Evolutionary conservation across 2,797 vertebrate genomes (phyloP), one percentile per base, ranked within the genome.

Genomic region (Sebastes paucispinis): DNA sequence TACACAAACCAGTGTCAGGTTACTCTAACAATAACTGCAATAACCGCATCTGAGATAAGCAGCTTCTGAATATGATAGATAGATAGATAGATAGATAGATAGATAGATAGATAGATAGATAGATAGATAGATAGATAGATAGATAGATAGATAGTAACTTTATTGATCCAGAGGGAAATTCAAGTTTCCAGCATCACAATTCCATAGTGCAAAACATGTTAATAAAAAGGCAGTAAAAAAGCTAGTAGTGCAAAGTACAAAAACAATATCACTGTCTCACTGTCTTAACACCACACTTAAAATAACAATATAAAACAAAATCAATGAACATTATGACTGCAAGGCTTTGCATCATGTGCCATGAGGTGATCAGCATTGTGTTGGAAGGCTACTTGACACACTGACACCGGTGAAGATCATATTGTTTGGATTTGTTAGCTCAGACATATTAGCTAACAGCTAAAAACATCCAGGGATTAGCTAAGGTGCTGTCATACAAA

Each of bases 1-100:
- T 22, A 85, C 47, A 89, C 6, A 83, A 52, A 89, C 7, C 59
- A 69, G 36, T 54, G 20, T 13, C 70, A 77, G 60, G 76, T 84
- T 29, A 90, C n/a, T 65, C 0, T n/a, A 64, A 76, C 75, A 69
- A 63, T 4, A 14, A 14, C 63, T 69, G 34, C 58, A 76, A 87
- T 36, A 73, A 75, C 65, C 27, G 81, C 10, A 70, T n/a, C 36
- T 60, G 14, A 71, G 57, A 73, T 73, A 73, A 75, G 24, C 58
- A 83, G 68, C 36, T 16, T n/a, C 52, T 60, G 7, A 5, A 34
- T 64, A 47, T n/a, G 62, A 67, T 0, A 47, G 11, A 12, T 39
- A 39, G 31, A 39, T 39, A 36, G 31, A 32, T 32, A 32, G 31
- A 32, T 32, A 32, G 31, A 32, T 34, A 34, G 32, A 34, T 34